These are phyloP conservation scores for Danaus plexippus DNA, from an alignment of 1,140 invertebrate species.

Conservation along the genomic window DNA sequence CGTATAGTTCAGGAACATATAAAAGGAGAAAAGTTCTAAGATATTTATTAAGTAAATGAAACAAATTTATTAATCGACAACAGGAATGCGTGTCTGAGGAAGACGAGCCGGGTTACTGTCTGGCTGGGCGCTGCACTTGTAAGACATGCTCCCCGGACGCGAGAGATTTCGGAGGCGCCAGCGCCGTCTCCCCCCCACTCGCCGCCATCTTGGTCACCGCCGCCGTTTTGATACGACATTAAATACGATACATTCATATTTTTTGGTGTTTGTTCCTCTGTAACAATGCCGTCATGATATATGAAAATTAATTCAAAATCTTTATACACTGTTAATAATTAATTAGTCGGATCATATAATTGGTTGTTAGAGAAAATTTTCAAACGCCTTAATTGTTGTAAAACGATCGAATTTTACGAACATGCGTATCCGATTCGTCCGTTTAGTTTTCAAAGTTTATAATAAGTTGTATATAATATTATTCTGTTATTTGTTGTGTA, in stretches of 20 bases:
- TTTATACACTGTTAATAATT: too few species aligned
- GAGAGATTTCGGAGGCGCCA: slow-evolving; percentile 51
- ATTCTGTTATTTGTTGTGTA: slow-evolving; percentile 47
- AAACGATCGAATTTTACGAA: too few species aligned
- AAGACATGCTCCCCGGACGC: slow-evolving; percentile 59
- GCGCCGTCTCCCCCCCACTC: slow-evolving; percentile 31
- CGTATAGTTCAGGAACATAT: too few species aligned
- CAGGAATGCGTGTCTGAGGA: slow-evolving; percentile 67
- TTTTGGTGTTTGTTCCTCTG: too few species aligned
- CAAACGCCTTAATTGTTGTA: too few species aligned
- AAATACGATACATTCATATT: neutral
- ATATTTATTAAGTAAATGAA: too few species aligned
- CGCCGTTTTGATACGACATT: slow-evolving; percentile 47
- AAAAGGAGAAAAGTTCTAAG: too few species aligned
- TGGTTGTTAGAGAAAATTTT: too few species aligned
- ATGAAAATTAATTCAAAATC: too few species aligned
- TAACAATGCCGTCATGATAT: too few species aligned
- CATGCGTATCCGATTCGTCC: neutral
- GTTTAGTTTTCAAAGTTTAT: slow-evolving; percentile 37
- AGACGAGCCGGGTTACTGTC: slow-evolving; percentile 62
- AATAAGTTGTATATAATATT: slow-evolving; percentile 61
- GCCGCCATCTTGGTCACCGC: slow-evolving; percentile 43
- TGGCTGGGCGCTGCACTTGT: slow-evolving; percentile 59
- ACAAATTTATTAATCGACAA: slow-evolving; percentile 1
- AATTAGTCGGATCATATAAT: too few species aligned